phyloP scores from a whole-genome alignment of 2,888 invertebrate genomes.

The Argynnis bischoffii region DNA sequence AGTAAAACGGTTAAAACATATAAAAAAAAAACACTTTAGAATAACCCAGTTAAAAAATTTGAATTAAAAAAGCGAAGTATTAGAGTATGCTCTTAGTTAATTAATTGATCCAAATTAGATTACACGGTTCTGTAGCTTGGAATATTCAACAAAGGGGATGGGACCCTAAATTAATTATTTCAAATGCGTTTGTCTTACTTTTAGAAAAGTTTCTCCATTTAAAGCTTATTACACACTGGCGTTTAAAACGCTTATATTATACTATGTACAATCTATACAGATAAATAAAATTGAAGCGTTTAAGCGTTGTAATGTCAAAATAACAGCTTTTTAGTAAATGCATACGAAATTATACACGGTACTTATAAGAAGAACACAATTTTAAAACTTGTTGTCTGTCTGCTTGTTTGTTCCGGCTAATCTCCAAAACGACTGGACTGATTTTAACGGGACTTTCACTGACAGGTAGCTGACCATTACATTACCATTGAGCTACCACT shows the following conservation, averaged over 20 bases:
- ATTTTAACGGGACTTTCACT: no score
- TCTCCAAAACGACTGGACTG: no score
- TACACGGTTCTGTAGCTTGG: constrained; percentile 42
- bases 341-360: no score
- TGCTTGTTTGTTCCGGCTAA: no score
- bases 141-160: constrained; percentile 39
- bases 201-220: constrained; percentile 37
- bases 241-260: constrained; percentile 7
- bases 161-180: constrained; percentile 45
- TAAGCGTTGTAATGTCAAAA: no score
- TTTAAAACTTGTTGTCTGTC: no score
- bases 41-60: constrained; percentile 10
- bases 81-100: constrained; percentile 37
- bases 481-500: no score
- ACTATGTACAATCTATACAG: no score
- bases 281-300: no score
- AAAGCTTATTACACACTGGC: constrained; percentile 5
- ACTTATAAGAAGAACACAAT: no score
- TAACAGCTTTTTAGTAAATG: no score
- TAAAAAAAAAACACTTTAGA: constrained; percentile 5
- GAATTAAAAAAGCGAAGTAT: constrained; percentile 35
- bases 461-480: no score
- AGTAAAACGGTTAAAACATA: background rate
- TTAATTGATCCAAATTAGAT: constrained; percentile 46
- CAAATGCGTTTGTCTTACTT: constrained; percentile 44